Conservation (phyloP, 1,140 invertebrate genomes). For the Drosophila ficusphila region DNA sequence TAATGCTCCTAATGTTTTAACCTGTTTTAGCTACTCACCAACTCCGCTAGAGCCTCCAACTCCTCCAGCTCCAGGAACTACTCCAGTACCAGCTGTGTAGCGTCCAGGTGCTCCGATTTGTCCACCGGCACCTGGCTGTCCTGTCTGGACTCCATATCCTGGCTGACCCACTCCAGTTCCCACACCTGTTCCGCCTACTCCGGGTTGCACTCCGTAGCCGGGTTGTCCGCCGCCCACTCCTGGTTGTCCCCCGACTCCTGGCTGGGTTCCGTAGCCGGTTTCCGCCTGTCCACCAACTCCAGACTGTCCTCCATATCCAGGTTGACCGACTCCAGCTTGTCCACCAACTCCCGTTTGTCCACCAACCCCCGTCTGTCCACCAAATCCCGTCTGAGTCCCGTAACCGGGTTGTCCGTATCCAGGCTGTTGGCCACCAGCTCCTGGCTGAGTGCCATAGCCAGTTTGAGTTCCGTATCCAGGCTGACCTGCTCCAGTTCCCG, state of each 20-base stretch:
- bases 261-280: too few relatives aligned
- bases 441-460: constrained; percentile 7
- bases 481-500: constrained; percentile 2
- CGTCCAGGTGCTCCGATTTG: constrained; percentile 39
- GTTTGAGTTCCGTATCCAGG: not conserved
- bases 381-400: constrained; percentile 8
- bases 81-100: constrained; percentile 28
- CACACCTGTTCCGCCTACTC: too few relatives aligned
- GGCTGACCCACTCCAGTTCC: constrained; percentile 5
- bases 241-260: too few relatives aligned
- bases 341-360: not conserved
- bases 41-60: constrained; percentile 12
- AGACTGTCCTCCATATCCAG: too few relatives aligned
- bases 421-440: not conserved
- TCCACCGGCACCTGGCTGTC: constrained; percentile 13
- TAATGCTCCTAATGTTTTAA: too few relatives aligned
- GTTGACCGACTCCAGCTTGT: constrained; percentile 7
- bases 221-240: too few relatives aligned
- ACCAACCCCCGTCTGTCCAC: too few relatives aligned
- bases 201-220: constrained; percentile 5
- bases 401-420: constrained; percentile 8
- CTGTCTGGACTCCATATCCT: constrained; percentile 10
- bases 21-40: constrained; percentile 22
- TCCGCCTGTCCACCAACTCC: too few relatives aligned
- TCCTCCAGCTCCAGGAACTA: constrained; percentile 1